Conservation (phyloP, 2,797 vertebrate genomes). For the Dendrocincla fuliginosa region DNA sequence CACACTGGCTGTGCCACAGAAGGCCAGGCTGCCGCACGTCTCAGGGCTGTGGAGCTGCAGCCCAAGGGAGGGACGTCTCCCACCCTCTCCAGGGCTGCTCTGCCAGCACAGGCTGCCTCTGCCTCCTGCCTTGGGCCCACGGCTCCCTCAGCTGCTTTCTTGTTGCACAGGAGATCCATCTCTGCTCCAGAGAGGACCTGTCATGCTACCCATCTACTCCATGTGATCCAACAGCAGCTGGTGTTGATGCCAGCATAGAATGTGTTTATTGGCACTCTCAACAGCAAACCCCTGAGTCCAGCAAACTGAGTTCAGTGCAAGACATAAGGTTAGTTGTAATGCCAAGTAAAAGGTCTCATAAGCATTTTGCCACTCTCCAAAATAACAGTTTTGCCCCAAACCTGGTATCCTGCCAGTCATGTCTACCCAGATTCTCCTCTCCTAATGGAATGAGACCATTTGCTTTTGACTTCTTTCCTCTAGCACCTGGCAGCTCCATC, state of each 20-base stretch:
- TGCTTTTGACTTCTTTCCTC: neutral
- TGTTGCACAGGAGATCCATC: neutral
- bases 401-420: neutral
- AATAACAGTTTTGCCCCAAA: neutral
- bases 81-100: neutral
- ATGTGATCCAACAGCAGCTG: neutral
- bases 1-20: neutral
- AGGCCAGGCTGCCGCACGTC: neutral
- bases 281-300: neutral
- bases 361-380: neutral
- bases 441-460: neutral
- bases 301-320: neutral
- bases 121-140: neutral
- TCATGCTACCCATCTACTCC: rapidly evolving
- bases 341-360: neutral
- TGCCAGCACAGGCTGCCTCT: neutral
- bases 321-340: neutral
- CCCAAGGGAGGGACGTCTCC: neutral
- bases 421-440: neutral
- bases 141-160: neutral
- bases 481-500: neutral
- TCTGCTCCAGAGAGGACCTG: neutral
- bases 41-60: neutral
- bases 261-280: neutral
- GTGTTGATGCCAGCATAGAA: neutral